Base-by-base conservation (phyloP, 2,888 invertebrate species). In the Philereme vetulata region DNA sequence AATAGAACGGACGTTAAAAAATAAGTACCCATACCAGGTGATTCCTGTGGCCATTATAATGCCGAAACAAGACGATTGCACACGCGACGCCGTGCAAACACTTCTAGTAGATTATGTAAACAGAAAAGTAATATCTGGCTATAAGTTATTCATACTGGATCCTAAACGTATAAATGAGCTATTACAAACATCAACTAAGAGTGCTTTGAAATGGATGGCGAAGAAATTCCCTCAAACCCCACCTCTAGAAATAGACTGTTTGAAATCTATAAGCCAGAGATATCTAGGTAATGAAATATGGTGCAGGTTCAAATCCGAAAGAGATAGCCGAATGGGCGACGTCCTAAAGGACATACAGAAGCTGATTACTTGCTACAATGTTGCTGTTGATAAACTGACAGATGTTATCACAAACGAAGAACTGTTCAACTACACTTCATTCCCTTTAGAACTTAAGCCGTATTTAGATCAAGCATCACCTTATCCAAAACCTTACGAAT, bases 321-420 rank as follows among this genome's bases (percentile, higher is more conserved):
- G 76, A 48, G 82, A 89, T 64, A 76, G 78, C 11, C 80, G 90
- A 48, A 89, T 93, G 67, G 78, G 80, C 63, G 66, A 70, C 4
- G 87, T 94, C 49, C 74, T 94, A 40, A 91, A 89, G 67, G 92
- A 94, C 73, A 93, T 95, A 53, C 80, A 91, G 72, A 90, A 93
- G 72, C 88, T 95, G 5, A 93, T 95, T 9, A 82, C 86, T 53
- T 84, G 96, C 50, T 95, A 95, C 74, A 96, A 96, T 76, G 93
- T 93, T 68, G 95, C 94, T 33, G 92, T 96, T 32, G 90, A 93
- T 50, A 94, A 93, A 71, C 80, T 96, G 50, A 93, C 93, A 43
- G 81, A 93, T 46, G 92, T 95, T 51, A 84, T 95, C 38, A 90
- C 94, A 36, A 93, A 95, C 77, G 90, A 93, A 66, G 92, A 94